Evolutionary conservation across 2,888 invertebrate species (phyloP), one percentile per base, ranked within the genome.

Genomic region (Alentia gelatinosa): DNA sequence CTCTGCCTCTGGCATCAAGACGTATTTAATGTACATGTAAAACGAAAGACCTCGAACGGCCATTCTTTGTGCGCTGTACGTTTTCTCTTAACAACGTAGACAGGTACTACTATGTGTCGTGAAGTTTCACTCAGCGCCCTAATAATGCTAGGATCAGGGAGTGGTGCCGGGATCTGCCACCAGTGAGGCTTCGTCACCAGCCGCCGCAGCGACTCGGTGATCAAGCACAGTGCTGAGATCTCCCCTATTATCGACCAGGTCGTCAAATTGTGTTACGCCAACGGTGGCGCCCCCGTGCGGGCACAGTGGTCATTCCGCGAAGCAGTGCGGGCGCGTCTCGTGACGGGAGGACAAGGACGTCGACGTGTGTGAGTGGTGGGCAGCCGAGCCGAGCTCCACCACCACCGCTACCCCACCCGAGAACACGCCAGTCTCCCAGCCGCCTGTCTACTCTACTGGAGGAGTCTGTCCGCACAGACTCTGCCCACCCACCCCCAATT

Each of bases 211-310:
- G 56, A 56, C 56, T 56, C 56, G 56, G 30, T 68, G 68, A 68
- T 68, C 68, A 68, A 30, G 33, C 68, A 1, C 30, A 68, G 68
- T 68, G 68, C 68, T 68, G 68, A 68, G 30, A 79, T 39, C 7
- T 79, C 79, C 79, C 79, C 79, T 39, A 79, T 79, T 79, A 79
- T 79, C 79, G 79, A 79, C 79, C 79, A 79, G 37, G 37, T 35
- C 79, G 79, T 39, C 79, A 79, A 79, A 79, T 39, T 9, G 79
- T 35, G 79, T 79, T 79, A 39, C 79, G 37, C 15, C 79, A 39
- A 7, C 39, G 79, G 79, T 79, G 79, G 37, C 79, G 35, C 79
- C 79, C 79, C 79, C 79, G 79, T 79, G 79, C 15, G 79, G 37
- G 37, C 79, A 39, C 37, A 15, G 9, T 39, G 37, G 39, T 79